phyloP scores from a whole-genome alignment of 2,888 invertebrate genomes.

The Yponomeuta plumbellus region DNA sequence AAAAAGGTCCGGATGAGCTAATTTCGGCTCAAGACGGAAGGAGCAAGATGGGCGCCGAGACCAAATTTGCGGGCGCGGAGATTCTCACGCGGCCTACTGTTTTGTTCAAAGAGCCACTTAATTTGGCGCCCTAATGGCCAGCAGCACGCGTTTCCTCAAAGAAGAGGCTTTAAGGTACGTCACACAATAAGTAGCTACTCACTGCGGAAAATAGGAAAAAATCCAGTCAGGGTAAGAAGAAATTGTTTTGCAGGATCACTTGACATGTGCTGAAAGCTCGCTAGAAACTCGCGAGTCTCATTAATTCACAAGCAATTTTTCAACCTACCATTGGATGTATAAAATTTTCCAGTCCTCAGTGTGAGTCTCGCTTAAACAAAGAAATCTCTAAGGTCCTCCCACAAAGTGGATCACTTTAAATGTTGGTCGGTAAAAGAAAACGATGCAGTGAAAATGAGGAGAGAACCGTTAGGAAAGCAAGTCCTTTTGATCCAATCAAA shows the following conservation, averaged over 20 bases:
- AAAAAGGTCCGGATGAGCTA: neutral
- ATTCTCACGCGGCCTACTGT: neutral
- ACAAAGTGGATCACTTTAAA: neutral
- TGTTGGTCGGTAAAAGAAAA: slow-evolving; percentile 3
- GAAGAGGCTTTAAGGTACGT: neutral
- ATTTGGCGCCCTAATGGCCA: neutral
- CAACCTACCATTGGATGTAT: neutral
- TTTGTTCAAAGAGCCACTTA: slow-evolving; percentile 3
- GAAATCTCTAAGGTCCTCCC: slow-evolving; percentile 1
- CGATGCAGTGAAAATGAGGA: slow-evolving; percentile 2
- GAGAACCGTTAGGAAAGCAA: neutral
- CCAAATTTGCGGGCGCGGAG: neutral
- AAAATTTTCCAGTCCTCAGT: neutral
- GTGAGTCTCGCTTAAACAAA: neutral
- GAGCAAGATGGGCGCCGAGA: neutral
- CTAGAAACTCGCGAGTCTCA: too few relatives aligned
- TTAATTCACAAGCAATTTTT: too few relatives aligned
- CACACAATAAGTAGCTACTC: too few relatives aligned
- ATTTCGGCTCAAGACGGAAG: neutral
- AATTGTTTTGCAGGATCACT: neutral
- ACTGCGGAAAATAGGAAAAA: too few relatives aligned
- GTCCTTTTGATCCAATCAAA: neutral
- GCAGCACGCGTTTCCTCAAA: neutral
- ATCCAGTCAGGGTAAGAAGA: too few relatives aligned
- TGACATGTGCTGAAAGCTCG: neutral